Percentiles rank a stretch among this genome's conserved stretches.
Evolutionary conservation across 2,113 vertebrate species (phyloP).

Genomic region (Saccopteryx bilineata): DNA sequence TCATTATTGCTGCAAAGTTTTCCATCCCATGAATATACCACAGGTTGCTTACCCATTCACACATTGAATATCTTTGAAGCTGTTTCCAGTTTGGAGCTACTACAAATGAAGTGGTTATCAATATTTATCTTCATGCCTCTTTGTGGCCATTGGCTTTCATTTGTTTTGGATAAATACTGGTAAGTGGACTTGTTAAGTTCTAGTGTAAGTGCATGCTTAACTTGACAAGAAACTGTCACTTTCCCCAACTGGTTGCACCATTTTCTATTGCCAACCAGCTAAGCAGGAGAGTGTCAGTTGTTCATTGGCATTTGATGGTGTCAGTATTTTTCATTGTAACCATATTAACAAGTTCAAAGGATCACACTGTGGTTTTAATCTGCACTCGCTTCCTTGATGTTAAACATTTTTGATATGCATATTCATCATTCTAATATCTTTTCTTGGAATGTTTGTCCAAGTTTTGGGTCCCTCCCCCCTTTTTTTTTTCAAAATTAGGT

Average conservation of each 20-base stretch:
- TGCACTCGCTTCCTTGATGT: background rate
- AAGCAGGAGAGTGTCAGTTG: background rate
- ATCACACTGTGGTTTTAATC: slow-evolving; percentile 22
- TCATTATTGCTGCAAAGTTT: background rate
- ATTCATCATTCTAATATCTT: background rate
- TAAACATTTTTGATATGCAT: background rate
- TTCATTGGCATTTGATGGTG: background rate
- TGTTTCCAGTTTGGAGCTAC: background rate
- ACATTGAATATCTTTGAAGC: background rate
- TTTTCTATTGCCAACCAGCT: background rate
- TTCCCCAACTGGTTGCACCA: background rate
- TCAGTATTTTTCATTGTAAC: slow-evolving; percentile 4
- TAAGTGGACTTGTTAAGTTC: background rate
- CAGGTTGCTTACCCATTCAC: background rate
- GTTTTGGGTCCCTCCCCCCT: background rate
- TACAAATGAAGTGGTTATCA: background rate
- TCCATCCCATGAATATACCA: background rate
- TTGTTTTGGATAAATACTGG: slow-evolving; percentile 36
- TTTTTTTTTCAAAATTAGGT: background rate
- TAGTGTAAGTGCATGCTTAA: background rate
- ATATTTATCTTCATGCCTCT: background rate
- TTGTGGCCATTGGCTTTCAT: background rate
- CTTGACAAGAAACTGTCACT: slow-evolving; percentile 3
- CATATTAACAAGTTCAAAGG: slow-evolving; percentile 9
- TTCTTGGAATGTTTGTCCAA: background rate